Conservation (phyloP, 2,113 vertebrate species). For the Anolis sagrei region DNA sequence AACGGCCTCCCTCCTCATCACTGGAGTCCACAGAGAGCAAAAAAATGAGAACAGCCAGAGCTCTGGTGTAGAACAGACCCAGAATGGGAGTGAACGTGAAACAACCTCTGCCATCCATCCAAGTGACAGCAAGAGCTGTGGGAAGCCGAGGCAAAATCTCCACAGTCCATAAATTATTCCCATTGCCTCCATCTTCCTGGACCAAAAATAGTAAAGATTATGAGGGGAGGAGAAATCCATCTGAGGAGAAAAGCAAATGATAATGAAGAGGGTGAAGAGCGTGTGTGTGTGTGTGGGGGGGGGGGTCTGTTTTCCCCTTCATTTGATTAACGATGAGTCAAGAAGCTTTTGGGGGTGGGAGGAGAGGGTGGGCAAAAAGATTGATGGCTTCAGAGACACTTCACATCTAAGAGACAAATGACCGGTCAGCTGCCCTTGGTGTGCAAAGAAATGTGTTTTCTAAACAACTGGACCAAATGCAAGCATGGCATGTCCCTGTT, state of each 20-base stretch:
- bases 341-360: conserved; percentile 45
- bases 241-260: conserved; percentile 37
- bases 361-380: conserved; percentile 71
- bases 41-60: neutral
- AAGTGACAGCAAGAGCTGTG: neutral
- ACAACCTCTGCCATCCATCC: conserved; percentile 37
- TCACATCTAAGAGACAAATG: conserved; percentile 80
- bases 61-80: conserved; percentile 17
- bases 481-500: conserved; percentile 68
- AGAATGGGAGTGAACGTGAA: conserved; percentile 17
- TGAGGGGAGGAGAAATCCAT: conserved; percentile 8
- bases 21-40: neutral
- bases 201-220: conserved; percentile 35
- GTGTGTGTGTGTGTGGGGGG: no score
- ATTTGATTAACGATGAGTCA: conserved; percentile 67
- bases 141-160: conserved; percentile 20
- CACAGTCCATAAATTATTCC: conserved; percentile 27
- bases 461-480: conserved; percentile 69
- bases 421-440: conserved; percentile 79
- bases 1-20: neutral
- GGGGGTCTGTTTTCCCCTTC: conserved; percentile 60
- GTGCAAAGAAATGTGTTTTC: conserved; percentile 80
- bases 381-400: conserved; percentile 81
- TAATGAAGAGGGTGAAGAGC: conserved; percentile 48
- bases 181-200: neutral